Conservation (phyloP, 2,113 vertebrate genomes). For the Esox niger region DNA sequence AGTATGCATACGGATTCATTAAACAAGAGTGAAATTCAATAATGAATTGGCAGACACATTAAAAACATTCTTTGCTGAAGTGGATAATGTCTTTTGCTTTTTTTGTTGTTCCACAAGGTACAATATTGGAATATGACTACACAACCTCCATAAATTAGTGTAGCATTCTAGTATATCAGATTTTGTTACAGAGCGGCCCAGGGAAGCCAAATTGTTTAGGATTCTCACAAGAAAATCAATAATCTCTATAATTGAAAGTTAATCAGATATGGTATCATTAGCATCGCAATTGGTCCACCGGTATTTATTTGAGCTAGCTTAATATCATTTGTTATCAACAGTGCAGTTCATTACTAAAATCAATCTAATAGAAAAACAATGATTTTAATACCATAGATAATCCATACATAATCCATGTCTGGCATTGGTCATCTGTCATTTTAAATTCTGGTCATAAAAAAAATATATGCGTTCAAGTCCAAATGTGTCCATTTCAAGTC, state of each 20-base stretch:
- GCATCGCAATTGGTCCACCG: background rate
- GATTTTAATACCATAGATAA: no score
- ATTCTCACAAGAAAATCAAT: constrained; percentile 9
- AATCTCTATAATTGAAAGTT: constrained; percentile 6
- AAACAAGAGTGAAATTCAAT: constrained; percentile 13
- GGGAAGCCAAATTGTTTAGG: constrained; percentile 1
- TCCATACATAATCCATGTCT: no score
- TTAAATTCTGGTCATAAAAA: no score
- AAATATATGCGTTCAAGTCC: no score
- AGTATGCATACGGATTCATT: background rate
- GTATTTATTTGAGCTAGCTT: background rate
- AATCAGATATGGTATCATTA: background rate
- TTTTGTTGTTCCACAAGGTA: background rate
- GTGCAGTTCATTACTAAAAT: no score
- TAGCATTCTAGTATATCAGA: constrained; percentile 4
- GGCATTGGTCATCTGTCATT: no score
- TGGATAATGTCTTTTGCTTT: constrained; percentile 7
- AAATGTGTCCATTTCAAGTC: no score
- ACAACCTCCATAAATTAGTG: background rate
- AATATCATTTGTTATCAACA: background rate
- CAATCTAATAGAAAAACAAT: no score
- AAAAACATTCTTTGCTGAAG: constrained; percentile 4
- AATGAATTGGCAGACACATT: constrained; percentile 1
- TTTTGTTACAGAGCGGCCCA: background rate
- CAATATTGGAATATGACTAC: background rate